These are phyloP conservation scores for Gobiocypris rarus DNA, from an alignment of 2,113 vertebrate species.

Conservation along the genomic window DNA sequence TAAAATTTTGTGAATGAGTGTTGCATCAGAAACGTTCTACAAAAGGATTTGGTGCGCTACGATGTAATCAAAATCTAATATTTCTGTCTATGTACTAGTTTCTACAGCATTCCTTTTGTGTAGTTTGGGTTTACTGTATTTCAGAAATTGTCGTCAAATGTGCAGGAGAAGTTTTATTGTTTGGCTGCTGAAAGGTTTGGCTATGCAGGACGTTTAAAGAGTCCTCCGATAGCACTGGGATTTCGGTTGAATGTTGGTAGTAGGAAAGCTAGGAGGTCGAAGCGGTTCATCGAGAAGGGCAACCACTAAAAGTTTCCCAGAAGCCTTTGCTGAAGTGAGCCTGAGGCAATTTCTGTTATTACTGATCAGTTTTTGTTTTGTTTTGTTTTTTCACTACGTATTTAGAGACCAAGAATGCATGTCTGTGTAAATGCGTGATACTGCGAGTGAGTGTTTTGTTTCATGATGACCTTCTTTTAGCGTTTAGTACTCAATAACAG, in stretches of 20 bases:
- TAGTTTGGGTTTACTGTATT: constrained; percentile 40
- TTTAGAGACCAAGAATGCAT: constrained; percentile 22
- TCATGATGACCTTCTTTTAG: constrained; percentile 9
- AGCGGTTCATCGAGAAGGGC: constrained; percentile 3
- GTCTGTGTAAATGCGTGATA: constrained; percentile 11
- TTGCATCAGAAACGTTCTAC: neutral
- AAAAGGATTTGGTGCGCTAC: neutral
- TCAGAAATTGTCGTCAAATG: constrained; percentile 20
- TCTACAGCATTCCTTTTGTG: constrained; percentile 12
- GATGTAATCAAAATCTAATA: neutral
- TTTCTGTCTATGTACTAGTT: neutral
- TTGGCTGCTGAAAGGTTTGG: constrained; percentile 28
- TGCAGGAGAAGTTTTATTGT: constrained; percentile 9
- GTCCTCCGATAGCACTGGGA: constrained; percentile 15
- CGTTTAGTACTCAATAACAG: constrained; percentile 12
- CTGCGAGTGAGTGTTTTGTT: constrained; percentile 37
- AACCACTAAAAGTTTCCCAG: constrained; percentile 71
- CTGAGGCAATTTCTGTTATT: constrained; percentile 58
- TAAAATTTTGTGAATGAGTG: neutral
- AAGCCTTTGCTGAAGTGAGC: constrained; percentile 72
- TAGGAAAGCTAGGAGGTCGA: neutral
- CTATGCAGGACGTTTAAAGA: constrained; percentile 13
- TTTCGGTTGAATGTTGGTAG: constrained; percentile 1
- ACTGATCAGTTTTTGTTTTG: constrained; percentile 35
- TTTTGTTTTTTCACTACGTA: constrained; percentile 28